These are phyloP conservation scores for Malurus alboscapulatus DNA, from an alignment of 2,113 vertebrate species.

Conservation along the genomic window DNA sequence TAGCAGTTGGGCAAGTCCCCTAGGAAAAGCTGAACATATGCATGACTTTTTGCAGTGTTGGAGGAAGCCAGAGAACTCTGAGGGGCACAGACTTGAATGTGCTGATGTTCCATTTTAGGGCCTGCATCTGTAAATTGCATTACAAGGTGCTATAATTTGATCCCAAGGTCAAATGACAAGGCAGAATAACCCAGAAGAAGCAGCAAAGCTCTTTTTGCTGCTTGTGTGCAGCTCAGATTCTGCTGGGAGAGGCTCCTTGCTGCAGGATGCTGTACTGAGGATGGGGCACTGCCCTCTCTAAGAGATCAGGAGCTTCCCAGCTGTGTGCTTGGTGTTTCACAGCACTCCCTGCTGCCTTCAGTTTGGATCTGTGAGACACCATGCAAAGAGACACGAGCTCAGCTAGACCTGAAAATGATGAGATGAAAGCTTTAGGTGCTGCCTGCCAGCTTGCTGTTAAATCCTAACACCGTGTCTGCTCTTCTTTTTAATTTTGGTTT, in stretches of 20 bases:
- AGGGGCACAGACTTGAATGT: background rate
- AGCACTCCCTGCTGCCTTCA: background rate
- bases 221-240: background rate
- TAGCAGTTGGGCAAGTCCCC: background rate
- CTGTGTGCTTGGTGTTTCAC: background rate
- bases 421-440: background rate
- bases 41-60: background rate
- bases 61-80: background rate
- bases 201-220: background rate
- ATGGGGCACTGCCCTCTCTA: background rate
- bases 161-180: background rate
- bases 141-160: background rate
- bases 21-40: background rate
- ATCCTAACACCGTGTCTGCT: background rate
- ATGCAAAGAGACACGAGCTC: background rate
- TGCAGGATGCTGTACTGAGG: background rate
- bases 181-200: background rate
- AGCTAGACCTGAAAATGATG: background rate
- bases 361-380: background rate
- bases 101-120: background rate
- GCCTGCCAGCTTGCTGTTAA: background rate
- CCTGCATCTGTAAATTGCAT: background rate
- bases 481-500: background rate
- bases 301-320: background rate
- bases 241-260: background rate